phyloP scores from a whole-genome alignment of 1,140 invertebrate genomes.

The Lanistes nyassanus region DNA sequence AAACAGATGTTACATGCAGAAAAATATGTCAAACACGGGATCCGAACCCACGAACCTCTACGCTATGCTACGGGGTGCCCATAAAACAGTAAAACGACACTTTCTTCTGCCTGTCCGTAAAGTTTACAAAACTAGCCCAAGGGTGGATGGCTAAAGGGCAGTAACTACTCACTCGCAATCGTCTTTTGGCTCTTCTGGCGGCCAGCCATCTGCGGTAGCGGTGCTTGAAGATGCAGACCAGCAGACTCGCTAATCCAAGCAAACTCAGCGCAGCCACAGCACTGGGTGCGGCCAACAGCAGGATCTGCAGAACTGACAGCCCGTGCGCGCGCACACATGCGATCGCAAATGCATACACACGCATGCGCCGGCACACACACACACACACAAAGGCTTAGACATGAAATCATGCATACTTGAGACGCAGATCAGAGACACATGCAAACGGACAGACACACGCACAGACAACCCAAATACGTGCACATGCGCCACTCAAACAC shows the following conservation, averaged over 20 bases:
- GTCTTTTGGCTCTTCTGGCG: background rate
- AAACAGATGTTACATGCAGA: no score
- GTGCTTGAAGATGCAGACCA: background rate
- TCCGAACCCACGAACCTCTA: no score
- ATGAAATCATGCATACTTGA: background rate
- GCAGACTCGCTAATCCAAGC: background rate
- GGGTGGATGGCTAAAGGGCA: background rate
- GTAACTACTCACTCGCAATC: background rate
- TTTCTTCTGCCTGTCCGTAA: background rate
- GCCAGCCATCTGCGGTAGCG: background rate
- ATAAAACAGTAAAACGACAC: no score
- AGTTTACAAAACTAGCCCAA: background rate
- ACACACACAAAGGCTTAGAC: background rate
- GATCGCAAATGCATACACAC: background rate
- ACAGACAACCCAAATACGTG: background rate
- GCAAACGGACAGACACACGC: background rate
- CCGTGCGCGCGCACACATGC: background rate
- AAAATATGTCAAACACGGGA: no score
- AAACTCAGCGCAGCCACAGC: background rate
- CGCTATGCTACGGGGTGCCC: no score
- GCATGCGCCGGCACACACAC: conserved; percentile 1
- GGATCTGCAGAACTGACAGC: background rate
- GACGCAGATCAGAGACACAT: background rate
- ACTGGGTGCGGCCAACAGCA: background rate
- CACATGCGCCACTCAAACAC: conserved; percentile 8